A percentile compares a stretch with the other conserved stretches of the same genome.
Conservation (phyloP, 2,888 invertebrate species). For the Invenusta paracnida region DNA sequence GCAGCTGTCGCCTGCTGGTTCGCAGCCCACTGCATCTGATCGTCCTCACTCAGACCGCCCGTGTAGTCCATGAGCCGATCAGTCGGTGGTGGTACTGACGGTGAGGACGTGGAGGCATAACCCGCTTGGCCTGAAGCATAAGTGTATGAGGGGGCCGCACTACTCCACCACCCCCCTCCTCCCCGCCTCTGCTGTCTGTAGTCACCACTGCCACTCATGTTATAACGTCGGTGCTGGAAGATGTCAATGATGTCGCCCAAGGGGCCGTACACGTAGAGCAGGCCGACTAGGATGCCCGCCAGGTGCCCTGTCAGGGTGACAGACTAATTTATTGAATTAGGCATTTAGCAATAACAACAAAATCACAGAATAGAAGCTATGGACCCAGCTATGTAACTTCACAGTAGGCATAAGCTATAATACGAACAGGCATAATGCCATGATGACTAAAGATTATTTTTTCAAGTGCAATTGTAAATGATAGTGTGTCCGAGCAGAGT, state of each 20-base stretch:
- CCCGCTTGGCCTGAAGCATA: background rate
- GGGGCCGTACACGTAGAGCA: conserved; percentile 64
- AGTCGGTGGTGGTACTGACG: background rate
- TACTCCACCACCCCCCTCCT: background rate
- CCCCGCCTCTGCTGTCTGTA: too few species aligned
- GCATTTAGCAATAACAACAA: background rate
- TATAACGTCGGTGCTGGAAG: conserved; percentile 42
- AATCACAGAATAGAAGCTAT: too few species aligned
- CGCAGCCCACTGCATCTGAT: conserved; percentile 52
- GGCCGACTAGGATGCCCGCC: conserved; percentile 67
- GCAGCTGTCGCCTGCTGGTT: background rate
- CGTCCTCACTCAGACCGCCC: conserved; percentile 57
- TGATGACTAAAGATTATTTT: too few species aligned
- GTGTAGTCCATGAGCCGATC: conserved; percentile 49
- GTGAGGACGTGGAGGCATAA: background rate
- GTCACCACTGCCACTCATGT: background rate
- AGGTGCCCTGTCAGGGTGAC: conserved; percentile 66
- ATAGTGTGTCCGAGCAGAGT: too few species aligned
- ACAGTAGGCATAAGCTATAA: too few species aligned
- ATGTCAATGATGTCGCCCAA: conserved; percentile 56
- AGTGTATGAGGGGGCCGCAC: background rate
- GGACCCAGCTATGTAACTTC: too few species aligned
- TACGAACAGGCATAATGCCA: too few species aligned
- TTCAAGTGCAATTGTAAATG: too few species aligned
- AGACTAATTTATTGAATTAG: background rate